Evolutionary conservation across 1,140 invertebrate species (phyloP).

Genomic region (Philopotamus ludificatus): DNA sequence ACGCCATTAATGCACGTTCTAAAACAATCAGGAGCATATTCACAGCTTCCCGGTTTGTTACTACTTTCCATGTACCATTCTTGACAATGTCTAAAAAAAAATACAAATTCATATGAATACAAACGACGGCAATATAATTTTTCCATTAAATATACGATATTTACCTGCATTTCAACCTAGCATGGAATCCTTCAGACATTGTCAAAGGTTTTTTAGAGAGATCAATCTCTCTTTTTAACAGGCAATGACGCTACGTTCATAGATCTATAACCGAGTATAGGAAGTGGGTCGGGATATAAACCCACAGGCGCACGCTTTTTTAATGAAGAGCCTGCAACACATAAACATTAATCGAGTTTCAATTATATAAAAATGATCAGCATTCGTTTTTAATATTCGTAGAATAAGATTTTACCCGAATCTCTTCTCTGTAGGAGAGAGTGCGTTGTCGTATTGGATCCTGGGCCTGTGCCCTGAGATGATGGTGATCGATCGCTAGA

Average conservation of each 20-base stretch:
- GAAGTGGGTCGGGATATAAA: constrained; percentile 36
- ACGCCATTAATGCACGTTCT: constrained; percentile 77
- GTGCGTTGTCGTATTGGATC: constrained; percentile 29
- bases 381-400: background rate
- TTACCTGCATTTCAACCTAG: constrained; percentile 52
- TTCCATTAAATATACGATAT: background rate
- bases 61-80: constrained; percentile 75
- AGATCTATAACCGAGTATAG: constrained; percentile 38
- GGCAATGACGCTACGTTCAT: constrained; percentile 48
- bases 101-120: constrained; percentile 7
- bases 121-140: background rate
- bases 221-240: constrained; percentile 50
- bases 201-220: constrained; percentile 32
- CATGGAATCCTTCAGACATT: constrained; percentile 46
- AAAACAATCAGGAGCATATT: constrained; percentile 84
- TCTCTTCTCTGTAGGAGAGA: constrained; percentile 45
- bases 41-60: constrained; percentile 80
- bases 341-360: background rate
- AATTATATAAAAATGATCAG: background rate
- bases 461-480: constrained; percentile 22
- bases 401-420: constrained; percentile 44
- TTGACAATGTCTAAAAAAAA: constrained; percentile 61
- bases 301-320: constrained; percentile 36
- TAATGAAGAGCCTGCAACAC: constrained; percentile 31
- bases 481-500: constrained; percentile 41